Evolutionary conservation across 2,113 vertebrate species (phyloP).

Genomic region (Prionailurus bengalensis): DNA sequence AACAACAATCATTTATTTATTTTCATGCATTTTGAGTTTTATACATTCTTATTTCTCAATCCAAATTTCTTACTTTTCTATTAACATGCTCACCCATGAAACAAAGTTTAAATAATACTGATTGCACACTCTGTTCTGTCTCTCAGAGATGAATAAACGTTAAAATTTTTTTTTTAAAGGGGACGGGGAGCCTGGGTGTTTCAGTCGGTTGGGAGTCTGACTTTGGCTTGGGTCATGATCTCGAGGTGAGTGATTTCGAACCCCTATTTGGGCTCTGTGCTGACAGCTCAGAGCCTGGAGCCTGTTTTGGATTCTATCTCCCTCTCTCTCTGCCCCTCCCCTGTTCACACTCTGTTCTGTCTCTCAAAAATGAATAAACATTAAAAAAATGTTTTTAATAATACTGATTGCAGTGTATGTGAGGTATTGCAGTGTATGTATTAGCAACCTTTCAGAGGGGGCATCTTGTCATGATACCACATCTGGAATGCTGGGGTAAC

Average conservation of each 20-base stretch:
- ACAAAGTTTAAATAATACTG: conserved; percentile 1
- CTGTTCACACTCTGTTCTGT: too few relatives aligned
- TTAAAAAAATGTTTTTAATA: neutral
- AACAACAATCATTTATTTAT: conserved; percentile 34
- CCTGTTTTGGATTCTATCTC: too few relatives aligned
- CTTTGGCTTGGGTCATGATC: too few relatives aligned
- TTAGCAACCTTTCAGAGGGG: neutral
- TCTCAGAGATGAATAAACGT: too few relatives aligned
- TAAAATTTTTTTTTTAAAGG: too few relatives aligned
- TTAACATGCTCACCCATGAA: neutral
- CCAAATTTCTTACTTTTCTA: conserved; percentile 40
- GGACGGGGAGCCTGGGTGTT: too few relatives aligned
- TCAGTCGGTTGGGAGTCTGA: too few relatives aligned
- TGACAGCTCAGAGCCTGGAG: too few relatives aligned
- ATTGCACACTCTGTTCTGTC: neutral
- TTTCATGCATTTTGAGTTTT: conserved; percentile 46
- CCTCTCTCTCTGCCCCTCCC: too few relatives aligned
- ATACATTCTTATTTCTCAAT: conserved; percentile 11
- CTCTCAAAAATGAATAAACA: too few relatives aligned
- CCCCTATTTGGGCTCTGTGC: too few relatives aligned
- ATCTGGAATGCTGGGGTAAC: neutral
- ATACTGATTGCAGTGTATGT: neutral
- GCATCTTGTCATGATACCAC: neutral
- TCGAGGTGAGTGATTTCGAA: too few relatives aligned
- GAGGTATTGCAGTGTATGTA: neutral